phyloP scores from a whole-genome alignment of 1,140 invertebrate species.

The Chelonus insularis region DNA sequence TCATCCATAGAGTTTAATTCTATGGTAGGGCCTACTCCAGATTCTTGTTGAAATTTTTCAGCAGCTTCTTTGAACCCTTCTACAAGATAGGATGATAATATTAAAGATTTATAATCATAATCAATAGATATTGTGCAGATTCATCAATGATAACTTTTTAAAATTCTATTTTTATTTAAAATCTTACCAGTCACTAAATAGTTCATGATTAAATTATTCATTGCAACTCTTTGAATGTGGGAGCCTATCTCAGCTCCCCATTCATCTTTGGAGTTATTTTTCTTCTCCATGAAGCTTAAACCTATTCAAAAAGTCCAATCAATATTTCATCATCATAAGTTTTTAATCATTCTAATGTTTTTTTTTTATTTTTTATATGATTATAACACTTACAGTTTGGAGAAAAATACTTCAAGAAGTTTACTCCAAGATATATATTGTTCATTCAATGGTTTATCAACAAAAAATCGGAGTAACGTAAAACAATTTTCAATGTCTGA shows the following conservation, averaged over 20 bases:
- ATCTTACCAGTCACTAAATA: slow-evolving; percentile 90
- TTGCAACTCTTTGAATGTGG: slow-evolving; percentile 85
- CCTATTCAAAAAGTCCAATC: not conserved
- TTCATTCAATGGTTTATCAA: too few relatives aligned
- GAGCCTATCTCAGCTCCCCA: slow-evolving; percentile 63
- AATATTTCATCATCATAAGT: not conserved
- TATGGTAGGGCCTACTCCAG: slow-evolving; percentile 83
- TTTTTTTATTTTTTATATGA: too few relatives aligned
- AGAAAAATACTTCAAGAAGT: too few relatives aligned
- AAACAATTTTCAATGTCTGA: too few relatives aligned
- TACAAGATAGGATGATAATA: slow-evolving; percentile 46
- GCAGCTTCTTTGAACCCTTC: slow-evolving; percentile 98
- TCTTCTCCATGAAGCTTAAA: slow-evolving; percentile 54
- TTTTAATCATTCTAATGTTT: too few relatives aligned
- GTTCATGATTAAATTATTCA: slow-evolving; percentile 98
- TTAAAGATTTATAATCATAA: too few relatives aligned
- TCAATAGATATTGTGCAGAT: too few relatives aligned
- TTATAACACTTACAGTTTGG: too few relatives aligned
- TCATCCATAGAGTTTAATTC: slow-evolving; percentile 90
- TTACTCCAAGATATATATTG: too few relatives aligned
- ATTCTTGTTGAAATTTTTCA: slow-evolving; percentile 94
- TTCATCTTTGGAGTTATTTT: slow-evolving; percentile 53
- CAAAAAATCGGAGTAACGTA: too few relatives aligned
- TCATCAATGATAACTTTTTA: too few relatives aligned
- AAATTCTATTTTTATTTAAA: not conserved